These are phyloP conservation scores for Sylvia atricapilla DNA, from an alignment of 2,113 vertebrate genomes.

Conservation along the genomic window DNA sequence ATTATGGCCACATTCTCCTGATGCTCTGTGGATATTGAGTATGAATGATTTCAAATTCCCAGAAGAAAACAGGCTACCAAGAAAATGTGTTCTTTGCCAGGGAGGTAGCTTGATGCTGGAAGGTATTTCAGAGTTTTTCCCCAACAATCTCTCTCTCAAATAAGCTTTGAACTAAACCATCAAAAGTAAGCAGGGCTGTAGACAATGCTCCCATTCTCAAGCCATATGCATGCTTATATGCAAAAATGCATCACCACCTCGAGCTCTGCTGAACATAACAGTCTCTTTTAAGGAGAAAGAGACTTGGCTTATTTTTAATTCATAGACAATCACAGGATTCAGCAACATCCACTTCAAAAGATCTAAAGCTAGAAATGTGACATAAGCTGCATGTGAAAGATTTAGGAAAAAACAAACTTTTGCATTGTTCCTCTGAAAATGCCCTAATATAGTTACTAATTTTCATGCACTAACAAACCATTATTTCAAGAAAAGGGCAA, in stretches of 20 bases:
- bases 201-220: constrained; percentile 24
- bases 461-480: not conserved
- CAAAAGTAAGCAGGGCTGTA: not conserved
- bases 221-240: not conserved
- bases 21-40: not conserved
- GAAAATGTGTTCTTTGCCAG: not conserved
- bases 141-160: not conserved
- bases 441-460: not conserved
- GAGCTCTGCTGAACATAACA: not conserved
- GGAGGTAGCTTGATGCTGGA: not conserved
- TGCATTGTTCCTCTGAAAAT: not conserved
- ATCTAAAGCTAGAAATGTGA: not conserved
- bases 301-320: constrained; percentile 15
- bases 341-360: not conserved
- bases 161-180: not conserved
- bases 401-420: not conserved
- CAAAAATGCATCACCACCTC: constrained; percentile 34
- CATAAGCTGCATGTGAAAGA: not conserved
- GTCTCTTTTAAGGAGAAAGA: constrained; percentile 1
- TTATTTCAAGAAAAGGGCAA: not conserved
- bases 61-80: not conserved
- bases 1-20: not conserved
- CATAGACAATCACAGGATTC: not conserved
- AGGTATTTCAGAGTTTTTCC: not conserved
- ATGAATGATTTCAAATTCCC: not conserved